phyloP scores from a whole-genome alignment of 2,113 vertebrate species.

The Crotalus horridus region DNA sequence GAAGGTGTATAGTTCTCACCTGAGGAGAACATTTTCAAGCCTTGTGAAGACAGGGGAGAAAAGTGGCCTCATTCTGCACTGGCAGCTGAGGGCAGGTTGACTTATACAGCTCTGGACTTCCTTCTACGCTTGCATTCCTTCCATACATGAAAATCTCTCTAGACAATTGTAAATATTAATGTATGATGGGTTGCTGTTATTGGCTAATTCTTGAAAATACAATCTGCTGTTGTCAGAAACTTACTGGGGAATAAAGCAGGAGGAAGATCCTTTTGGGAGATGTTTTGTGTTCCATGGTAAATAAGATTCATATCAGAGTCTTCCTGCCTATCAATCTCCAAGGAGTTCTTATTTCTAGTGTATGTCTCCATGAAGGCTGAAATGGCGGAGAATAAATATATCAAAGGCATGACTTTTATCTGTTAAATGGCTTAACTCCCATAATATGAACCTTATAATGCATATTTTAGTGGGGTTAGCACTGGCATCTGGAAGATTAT shows the following conservation, averaged over 20 bases:
- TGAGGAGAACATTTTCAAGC: no score
- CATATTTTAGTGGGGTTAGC: conserved; percentile 17
- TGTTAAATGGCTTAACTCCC: conserved; percentile 10
- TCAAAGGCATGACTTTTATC: neutral
- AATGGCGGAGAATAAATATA: neutral
- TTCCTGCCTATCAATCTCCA: neutral
- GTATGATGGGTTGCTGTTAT: neutral
- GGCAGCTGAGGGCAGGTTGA: neutral
- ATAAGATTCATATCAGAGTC: neutral
- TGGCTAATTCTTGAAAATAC: neutral
- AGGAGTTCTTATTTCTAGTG: neutral
- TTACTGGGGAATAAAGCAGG: neutral
- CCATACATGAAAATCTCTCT: neutral
- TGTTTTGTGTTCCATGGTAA: neutral
- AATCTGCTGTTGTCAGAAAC: neutral
- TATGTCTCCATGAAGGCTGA: neutral
- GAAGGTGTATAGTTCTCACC: no score
- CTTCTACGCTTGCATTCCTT: neutral
- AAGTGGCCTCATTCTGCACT: neutral
- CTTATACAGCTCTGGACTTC: neutral
- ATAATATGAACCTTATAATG: conserved; percentile 3
- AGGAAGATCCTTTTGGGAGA: neutral
- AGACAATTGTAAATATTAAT: neutral
- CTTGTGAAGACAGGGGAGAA: neutral
- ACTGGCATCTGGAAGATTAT: conserved; percentile 3